Base-by-base conservation (phyloP, 2,797 vertebrate genomes). In the Helarctos malayanus region DNA sequence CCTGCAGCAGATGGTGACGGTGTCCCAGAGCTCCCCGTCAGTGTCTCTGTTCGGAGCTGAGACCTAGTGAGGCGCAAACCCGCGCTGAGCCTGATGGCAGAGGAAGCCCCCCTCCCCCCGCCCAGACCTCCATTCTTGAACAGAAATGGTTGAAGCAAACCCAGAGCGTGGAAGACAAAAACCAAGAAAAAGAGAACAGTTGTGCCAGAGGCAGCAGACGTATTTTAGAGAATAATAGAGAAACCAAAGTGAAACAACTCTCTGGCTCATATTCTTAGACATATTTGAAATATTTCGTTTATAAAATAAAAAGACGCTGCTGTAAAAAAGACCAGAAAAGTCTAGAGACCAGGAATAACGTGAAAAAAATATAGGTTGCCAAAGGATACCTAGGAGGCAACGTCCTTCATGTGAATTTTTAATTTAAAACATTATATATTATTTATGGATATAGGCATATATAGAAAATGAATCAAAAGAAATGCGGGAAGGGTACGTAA, bases 281-380 rank as follows among this genome's bases (percentile, higher is more conserved):
- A 49, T 80, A 94, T 59, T 94, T 91, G 19, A 86, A 91, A 91
- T 65, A 71, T 59, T 91, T 89, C 27, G 76, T 57, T 82, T 84
- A 38, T 82, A 89, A 94, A 90, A 65, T 78, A 82, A 95, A 80
- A 82, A 85, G 80, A 63, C n/a, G 41, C 63, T 84, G 13, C 1
- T 80, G 2, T 35, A 47, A 84, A 59, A 78, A 54, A 78, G 9
- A 11, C 75, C 47, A 23, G 21, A 54, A 21, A 78, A 12, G 7
- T 49, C 9, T 35, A 56, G 25, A 91, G 19, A 47, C 57, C 23
- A 86, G 15, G 10, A 84, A 81, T 85, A 79, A 89, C 25, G 41
- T 94, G 47, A 78, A 96, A 86, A 95, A 81, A 89, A 96, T 80
- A 71, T 15, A 65, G 86, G 6, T 63, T 18, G 11, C 41, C 59